These are phyloP conservation scores for Copidosoma aretas DNA, from an alignment of 2,888 invertebrate genomes.

Conservation along the genomic window DNA sequence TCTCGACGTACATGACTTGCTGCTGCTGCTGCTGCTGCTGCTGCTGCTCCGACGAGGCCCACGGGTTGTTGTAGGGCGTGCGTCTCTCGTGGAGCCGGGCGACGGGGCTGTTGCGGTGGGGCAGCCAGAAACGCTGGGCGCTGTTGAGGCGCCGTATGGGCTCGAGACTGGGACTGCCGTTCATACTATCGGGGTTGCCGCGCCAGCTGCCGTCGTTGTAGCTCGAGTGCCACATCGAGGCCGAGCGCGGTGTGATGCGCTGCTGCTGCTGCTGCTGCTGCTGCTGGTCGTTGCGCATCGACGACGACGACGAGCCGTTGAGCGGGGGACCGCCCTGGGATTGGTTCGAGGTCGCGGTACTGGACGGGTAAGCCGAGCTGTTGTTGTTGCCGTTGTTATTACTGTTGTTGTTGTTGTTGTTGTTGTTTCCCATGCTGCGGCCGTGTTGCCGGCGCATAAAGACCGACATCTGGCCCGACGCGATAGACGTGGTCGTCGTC, in stretches of 20 bases:
- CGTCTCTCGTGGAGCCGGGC: constrained; percentile 31
- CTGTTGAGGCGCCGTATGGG: constrained; percentile 21
- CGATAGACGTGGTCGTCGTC: constrained; percentile 1
- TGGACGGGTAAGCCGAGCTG: constrained; percentile 33
- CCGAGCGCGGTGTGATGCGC: constrained; percentile 30
- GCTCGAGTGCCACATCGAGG: constrained; percentile 39
- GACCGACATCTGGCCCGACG: constrained; percentile 21
- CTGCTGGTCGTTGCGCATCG: constrained; percentile 2
- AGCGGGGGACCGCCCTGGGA: constrained; percentile 8
- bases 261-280: constrained; percentile 10
- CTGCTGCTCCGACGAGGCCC: constrained; percentile 29
- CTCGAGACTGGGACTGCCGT: constrained; percentile 3
- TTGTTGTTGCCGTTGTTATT: neutral
- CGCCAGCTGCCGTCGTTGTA: constrained; percentile 34
- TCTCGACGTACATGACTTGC: constrained; percentile 31
- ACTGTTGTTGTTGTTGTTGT: neutral
- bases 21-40: too few species aligned
- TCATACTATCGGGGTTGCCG: neutral
- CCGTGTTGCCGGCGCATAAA: constrained; percentile 35
- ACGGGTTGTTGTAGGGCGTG: constrained; percentile 23
- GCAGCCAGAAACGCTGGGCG: constrained; percentile 30
- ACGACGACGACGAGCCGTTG: constrained; percentile 11
- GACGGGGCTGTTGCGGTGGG: constrained; percentile 12
- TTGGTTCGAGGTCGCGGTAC: constrained; percentile 38
- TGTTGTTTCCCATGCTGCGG: constrained; percentile 23